These are phyloP conservation scores for Antheraea mylitta DNA, from an alignment of 1,140 invertebrate genomes.

Conservation along the genomic window DNA sequence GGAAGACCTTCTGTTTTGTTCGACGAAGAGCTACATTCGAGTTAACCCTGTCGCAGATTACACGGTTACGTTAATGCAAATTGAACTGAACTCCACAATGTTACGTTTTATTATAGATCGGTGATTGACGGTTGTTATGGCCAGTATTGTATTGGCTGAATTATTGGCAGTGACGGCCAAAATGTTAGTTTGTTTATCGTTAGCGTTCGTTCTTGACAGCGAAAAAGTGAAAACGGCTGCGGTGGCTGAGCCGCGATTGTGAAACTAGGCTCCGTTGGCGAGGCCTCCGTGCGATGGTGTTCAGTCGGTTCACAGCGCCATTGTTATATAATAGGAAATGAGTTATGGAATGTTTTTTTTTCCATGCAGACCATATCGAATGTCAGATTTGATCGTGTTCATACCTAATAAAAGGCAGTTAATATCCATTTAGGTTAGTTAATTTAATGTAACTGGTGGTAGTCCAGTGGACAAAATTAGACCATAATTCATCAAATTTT, in stretches of 20 bases:
- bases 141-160: conserved; percentile 26
- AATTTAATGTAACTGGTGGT: no score
- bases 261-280: conserved; percentile 59
- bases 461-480: no score
- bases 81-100: conserved; percentile 42
- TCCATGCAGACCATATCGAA: background rate
- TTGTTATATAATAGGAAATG: background rate
- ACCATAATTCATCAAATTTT: no score
- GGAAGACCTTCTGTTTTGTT: conserved; percentile 53
- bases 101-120: conserved; percentile 43
- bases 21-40: conserved; percentile 36
- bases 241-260: conserved; percentile 69
- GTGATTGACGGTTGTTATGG: conserved; percentile 31
- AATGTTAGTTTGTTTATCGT: conserved; percentile 77
- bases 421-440: no score
- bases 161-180: conserved; percentile 59
- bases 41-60: conserved; percentile 43
- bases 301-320: conserved; percentile 8
- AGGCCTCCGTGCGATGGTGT: conserved; percentile 40
- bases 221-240: conserved; percentile 77
- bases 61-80: conserved; percentile 37
- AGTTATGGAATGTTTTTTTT: background rate
- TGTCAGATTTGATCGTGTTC: background rate
- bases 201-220: conserved; percentile 76
- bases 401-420: no score